Percentiles rank a stretch among this genome's conserved stretches.
These are phyloP conservation scores for Drosophila merina DNA, from an alignment of 2,888 invertebrate species.

Conservation along the genomic window DNA sequence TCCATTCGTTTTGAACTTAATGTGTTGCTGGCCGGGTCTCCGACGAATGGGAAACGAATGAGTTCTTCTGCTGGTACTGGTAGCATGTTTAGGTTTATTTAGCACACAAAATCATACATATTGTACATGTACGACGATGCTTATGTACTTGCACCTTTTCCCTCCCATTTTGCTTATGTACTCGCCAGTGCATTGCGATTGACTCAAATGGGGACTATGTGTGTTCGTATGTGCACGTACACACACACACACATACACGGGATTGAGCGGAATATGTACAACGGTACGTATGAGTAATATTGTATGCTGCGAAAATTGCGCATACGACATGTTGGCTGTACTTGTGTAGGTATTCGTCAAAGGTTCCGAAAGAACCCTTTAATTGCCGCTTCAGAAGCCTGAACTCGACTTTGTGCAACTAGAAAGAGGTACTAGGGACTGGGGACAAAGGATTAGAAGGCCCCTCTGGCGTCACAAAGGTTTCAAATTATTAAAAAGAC, in stretches of 20 bases:
- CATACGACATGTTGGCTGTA: conserved; percentile 53
- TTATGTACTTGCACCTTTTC: conserved; percentile 28
- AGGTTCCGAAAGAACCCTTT: neutral
- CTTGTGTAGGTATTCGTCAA: neutral
- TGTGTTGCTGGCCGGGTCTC: conserved; percentile 60
- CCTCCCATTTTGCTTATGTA: conserved; percentile 30
- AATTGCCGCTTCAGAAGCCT: conserved; percentile 3
- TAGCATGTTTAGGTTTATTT: conserved; percentile 77
- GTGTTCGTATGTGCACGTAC: conserved; percentile 25
- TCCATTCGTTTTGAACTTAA: conserved; percentile 77
- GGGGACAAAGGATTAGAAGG: conserved; percentile 18
- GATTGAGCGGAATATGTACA: neutral
- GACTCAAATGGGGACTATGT: conserved; percentile 63
- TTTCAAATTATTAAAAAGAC: conserved; percentile 67
- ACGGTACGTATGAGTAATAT: conserved; percentile 15
- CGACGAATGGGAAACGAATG: conserved; percentile 79
- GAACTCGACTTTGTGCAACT: neutral
- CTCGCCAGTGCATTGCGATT: conserved; percentile 43
- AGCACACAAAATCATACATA: conserved; percentile 56
- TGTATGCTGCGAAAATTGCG: conserved; percentile 32
- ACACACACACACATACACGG: neutral
- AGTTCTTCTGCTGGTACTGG: conserved; percentile 64
- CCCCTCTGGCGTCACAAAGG: conserved; percentile 57
- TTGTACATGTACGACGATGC: conserved; percentile 2
- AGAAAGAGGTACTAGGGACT: conserved; percentile 1